phyloP scores from a whole-genome alignment of 2,113 vertebrate species.

The Nannospalax galili region DNA sequence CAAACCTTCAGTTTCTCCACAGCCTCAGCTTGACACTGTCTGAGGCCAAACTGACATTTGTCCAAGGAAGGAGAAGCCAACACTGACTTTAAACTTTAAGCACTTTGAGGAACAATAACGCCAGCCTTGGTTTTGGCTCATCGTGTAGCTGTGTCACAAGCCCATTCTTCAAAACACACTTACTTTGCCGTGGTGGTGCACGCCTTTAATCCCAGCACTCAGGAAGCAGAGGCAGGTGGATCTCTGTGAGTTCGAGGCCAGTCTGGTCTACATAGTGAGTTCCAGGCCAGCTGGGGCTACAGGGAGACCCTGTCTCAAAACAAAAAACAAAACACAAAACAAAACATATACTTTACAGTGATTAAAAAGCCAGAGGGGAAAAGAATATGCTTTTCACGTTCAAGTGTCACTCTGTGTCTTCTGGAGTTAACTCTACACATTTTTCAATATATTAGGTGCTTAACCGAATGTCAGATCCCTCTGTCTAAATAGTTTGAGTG shows the following conservation, averaged over 20 bases:
- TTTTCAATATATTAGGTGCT: neutral
- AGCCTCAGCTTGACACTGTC: neutral
- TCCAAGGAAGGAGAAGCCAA: neutral
- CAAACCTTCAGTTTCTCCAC: neutral
- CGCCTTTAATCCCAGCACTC: too few species aligned
- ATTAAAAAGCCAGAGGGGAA: neutral
- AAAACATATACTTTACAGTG: neutral
- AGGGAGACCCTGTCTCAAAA: too few species aligned
- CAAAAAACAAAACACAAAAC: too few species aligned
- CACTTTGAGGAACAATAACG: neutral
- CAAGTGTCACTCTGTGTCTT: neutral
- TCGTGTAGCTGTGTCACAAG: neutral
- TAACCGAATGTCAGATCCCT: neutral
- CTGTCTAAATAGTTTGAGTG: neutral
- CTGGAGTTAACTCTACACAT: neutral
- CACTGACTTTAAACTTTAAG: neutral
- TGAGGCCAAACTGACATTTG: conserved; percentile 31
- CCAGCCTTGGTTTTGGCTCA: neutral
- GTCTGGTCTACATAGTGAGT: too few species aligned
- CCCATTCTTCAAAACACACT: too few species aligned
- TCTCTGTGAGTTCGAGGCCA: too few species aligned
- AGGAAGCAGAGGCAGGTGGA: too few species aligned
- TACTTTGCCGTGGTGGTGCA: too few species aligned
- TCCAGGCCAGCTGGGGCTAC: too few species aligned
- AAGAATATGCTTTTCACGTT: neutral